These are phyloP conservation scores for Poeciliopsis occidentalis DNA, from an alignment of 2,113 vertebrate species.

Conservation along the genomic window DNA sequence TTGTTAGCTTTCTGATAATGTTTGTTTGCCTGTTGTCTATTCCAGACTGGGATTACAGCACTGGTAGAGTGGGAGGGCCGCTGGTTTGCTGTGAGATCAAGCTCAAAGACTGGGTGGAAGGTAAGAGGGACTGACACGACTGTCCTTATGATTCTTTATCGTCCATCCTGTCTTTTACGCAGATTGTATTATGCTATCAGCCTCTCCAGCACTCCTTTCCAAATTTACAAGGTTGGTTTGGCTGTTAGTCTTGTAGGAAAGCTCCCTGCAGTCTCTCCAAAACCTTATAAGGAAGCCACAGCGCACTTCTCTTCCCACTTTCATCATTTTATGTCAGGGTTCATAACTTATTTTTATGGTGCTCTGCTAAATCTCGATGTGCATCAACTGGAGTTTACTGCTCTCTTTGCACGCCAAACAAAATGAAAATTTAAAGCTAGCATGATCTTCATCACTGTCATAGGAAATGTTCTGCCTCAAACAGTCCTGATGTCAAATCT, in stretches of 20 bases:
- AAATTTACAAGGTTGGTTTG: neutral
- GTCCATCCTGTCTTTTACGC: neutral
- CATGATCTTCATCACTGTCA: neutral
- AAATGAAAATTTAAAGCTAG: conserved; percentile 18
- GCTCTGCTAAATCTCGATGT: conserved; percentile 25
- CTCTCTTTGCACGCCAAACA: neutral
- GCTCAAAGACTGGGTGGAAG: conserved; percentile 94
- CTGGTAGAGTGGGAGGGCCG: conserved; percentile 93
- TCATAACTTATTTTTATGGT: conserved; percentile 47
- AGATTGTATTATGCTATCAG: neutral
- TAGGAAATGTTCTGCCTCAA: neutral
- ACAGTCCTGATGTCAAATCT: neutral
- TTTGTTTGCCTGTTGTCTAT: conserved; percentile 51
- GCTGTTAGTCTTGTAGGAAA: neutral
- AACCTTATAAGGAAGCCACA: conserved; percentile 62
- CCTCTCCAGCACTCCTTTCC: neutral
- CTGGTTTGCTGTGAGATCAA: conserved; percentile 94
- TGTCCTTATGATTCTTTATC: neutral
- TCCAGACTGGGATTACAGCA: conserved; percentile 94
- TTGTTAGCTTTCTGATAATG: conserved; percentile 15
- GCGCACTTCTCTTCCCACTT: conserved; percentile 3
- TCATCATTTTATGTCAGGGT: conserved; percentile 5
- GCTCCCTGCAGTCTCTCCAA: neutral
- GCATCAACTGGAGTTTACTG: conserved; percentile 32
- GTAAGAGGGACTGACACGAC: conserved; percentile 74